Evolutionary conservation across 2,888 invertebrate species (phyloP).

Genomic region (Miltochrista miniata): DNA sequence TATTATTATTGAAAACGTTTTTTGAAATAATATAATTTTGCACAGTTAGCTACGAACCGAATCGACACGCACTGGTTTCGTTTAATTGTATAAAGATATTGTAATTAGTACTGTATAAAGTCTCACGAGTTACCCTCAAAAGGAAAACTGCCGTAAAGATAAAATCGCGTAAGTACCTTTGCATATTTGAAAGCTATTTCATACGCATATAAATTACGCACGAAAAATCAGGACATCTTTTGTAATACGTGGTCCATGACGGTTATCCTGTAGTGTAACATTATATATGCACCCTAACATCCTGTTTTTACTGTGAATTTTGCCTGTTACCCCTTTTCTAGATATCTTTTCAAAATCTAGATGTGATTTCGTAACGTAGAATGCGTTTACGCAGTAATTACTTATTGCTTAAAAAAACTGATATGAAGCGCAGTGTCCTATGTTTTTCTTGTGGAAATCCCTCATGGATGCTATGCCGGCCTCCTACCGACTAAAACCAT

Average conservation of each 20-base stretch:
- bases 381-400: background rate
- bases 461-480: too few relatives aligned
- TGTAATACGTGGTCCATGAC: slow-evolving; percentile 38
- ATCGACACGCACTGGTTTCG: too few relatives aligned
- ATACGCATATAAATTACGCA: slow-evolving; percentile 23
- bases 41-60: too few relatives aligned
- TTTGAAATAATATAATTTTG: too few relatives aligned
- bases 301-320: slow-evolving; percentile 40
- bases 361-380: slow-evolving; percentile 1
- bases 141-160: slow-evolving; percentile 26
- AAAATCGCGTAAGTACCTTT: slow-evolving; percentile 11
- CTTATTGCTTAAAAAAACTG: too few relatives aligned
- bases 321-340: slow-evolving; percentile 6
- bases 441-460: too few relatives aligned
- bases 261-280: slow-evolving; percentile 30
- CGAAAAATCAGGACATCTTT: slow-evolving; percentile 35
- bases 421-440: too few relatives aligned
- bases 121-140: background rate
- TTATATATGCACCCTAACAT: slow-evolving; percentile 59
- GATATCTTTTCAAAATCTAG: background rate
- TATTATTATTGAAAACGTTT: too few relatives aligned
- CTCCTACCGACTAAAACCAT: too few relatives aligned
- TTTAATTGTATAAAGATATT: too few relatives aligned
- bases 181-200: slow-evolving; percentile 22
- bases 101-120: background rate